Evolutionary conservation across 2,113 vertebrate genomes (phyloP).

Genomic region (Alligator mississippiensis): DNA sequence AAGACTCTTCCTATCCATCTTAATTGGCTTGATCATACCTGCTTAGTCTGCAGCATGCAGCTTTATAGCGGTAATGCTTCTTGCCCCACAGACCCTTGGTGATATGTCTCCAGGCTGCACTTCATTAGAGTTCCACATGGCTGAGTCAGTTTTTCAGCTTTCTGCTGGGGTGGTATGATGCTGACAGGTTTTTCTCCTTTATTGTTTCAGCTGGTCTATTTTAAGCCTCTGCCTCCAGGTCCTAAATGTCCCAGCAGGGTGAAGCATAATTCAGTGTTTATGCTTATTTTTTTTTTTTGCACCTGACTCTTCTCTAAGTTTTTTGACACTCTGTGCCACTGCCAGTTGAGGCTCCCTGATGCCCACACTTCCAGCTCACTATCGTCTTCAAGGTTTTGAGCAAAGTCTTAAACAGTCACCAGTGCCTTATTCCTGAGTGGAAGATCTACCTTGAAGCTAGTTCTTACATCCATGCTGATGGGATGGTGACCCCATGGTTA

Average conservation of each 20-base stretch:
- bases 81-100: neutral
- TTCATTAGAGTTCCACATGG: neutral
- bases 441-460: neutral
- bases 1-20: neutral
- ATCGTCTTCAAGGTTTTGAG: neutral
- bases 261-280: neutral
- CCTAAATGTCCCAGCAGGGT: too few species aligned
- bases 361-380: fast-evolving
- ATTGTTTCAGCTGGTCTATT: neutral
- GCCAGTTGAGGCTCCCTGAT: neutral
- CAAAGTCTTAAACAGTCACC: neutral
- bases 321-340: neutral
- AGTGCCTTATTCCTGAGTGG: neutral
- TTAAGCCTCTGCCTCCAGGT: neutral
- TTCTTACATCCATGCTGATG: neutral
- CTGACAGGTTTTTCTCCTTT: neutral
- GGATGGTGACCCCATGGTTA: neutral
- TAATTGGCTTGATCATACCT: neutral
- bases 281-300: neutral
- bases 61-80: neutral
- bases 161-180: neutral
- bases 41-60: too few species aligned
- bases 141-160: neutral
- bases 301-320: neutral
- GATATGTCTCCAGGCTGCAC: neutral